Evolutionary conservation across 2,113 vertebrate genomes (phyloP).

Genomic region (Rhinolophus ferrumequinum): DNA sequence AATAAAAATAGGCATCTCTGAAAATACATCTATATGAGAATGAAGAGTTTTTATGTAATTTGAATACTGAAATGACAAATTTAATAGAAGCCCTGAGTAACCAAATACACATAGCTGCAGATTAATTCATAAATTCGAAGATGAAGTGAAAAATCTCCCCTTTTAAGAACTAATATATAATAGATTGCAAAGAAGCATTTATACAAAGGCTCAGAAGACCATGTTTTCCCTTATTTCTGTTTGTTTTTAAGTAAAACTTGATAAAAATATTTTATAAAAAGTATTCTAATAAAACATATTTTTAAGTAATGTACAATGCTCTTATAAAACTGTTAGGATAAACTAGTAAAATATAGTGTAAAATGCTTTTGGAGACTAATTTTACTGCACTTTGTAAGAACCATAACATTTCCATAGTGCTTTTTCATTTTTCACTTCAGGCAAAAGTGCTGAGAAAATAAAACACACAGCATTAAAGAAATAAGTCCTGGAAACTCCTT

Average conservation of each 20-base stretch:
- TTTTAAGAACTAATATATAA: background rate
- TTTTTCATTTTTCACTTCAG: background rate
- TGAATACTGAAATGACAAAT: background rate
- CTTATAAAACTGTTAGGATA: background rate
- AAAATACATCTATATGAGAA: background rate
- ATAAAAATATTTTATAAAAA: conserved; percentile 2
- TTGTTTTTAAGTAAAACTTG: conserved; percentile 8
- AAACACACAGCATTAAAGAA: background rate
- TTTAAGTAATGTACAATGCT: background rate
- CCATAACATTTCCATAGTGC: background rate
- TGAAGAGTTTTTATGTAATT: background rate
- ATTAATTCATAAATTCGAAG: background rate
- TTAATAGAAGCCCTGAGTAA: background rate
- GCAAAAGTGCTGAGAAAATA: background rate
- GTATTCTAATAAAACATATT: background rate
- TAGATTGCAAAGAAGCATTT: background rate
- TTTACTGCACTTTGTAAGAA: conserved; percentile 14
- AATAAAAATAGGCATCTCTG: background rate
- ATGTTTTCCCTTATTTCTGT: background rate
- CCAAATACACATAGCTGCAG: background rate
- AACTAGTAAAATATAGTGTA: background rate
- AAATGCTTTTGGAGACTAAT: background rate
- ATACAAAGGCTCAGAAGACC: background rate
- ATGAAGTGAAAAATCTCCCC: background rate
- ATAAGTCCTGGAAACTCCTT: background rate